Conservation (phyloP, 2,888 invertebrate genomes). For the Epsilonema sp. region DNA sequence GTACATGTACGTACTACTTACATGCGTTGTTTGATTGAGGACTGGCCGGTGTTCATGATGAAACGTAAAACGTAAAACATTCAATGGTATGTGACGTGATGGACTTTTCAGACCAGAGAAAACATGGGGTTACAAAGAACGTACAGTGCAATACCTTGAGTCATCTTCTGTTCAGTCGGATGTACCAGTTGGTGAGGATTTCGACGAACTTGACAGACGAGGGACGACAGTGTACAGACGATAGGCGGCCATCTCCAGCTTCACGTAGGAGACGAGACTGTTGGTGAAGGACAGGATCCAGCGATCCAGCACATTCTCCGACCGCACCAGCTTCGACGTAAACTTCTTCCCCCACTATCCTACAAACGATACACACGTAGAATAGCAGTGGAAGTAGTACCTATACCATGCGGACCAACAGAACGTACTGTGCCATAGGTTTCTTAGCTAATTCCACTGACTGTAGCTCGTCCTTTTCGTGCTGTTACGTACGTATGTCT, state of each 20-base stretch:
- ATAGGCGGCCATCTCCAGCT: constrained; percentile 71
- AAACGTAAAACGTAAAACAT: no score
- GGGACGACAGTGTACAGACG: constrained; percentile 87
- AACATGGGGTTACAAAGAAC: neutral
- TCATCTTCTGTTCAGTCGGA: constrained; percentile 79
- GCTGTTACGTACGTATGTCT: no score
- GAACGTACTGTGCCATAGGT: neutral
- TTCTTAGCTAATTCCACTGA: neutral
- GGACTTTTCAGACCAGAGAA: no score
- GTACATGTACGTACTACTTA: no score
- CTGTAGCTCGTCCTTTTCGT: no score
- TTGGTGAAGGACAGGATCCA: constrained; percentile 96
- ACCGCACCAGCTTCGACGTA: constrained; percentile 19
- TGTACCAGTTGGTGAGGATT: constrained; percentile 95
- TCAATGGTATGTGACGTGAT: no score
- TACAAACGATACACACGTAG: no score
- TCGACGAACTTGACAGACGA: constrained; percentile 83
- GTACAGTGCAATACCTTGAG: constrained; percentile 44
- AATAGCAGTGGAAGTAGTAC: no score
- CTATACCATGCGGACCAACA: no score
- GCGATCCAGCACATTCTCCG: constrained; percentile 69
- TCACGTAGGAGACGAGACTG: constrained; percentile 63
- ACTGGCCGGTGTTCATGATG: no score
- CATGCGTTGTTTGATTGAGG: no score
- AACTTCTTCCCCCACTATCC: constrained; percentile 32